phyloP scores from a whole-genome alignment of 1,140 invertebrate genomes.

The Drosophila sturtevanti region DNA sequence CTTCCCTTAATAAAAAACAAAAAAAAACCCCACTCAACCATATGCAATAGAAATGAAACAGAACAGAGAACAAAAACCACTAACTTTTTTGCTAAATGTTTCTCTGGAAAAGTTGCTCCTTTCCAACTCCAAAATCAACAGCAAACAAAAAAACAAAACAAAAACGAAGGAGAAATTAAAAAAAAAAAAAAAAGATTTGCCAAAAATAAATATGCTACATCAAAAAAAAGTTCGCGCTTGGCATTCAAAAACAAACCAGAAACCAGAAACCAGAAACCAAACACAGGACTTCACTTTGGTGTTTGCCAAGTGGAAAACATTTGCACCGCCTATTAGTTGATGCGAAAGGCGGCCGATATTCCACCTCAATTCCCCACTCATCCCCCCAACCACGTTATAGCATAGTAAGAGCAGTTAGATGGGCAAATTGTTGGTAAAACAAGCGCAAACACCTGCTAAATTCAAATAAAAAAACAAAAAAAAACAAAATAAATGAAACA shows the following conservation, averaged over 20 bases:
- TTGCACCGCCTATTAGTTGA: constrained; percentile 57
- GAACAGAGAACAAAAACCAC: constrained; percentile 9
- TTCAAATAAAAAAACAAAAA: too few relatives aligned
- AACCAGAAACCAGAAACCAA: constrained; percentile 45
- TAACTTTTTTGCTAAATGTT: constrained; percentile 64
- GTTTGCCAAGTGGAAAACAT: constrained; percentile 75
- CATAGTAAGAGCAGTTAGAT: constrained; percentile 48
- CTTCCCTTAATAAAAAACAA: not conserved
- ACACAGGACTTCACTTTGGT: constrained; percentile 49
- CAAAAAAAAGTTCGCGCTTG: constrained; percentile 56
- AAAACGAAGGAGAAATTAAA: not conserved
- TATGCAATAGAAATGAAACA: constrained; percentile 40
- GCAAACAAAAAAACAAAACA: constrained; percentile 42
- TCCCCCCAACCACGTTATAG: not conserved
- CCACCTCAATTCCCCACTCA: constrained; percentile 3
- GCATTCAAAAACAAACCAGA: constrained; percentile 49
- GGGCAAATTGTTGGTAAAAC: constrained; percentile 79
- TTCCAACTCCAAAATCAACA: not conserved
- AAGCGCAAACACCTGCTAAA: constrained; percentile 74
- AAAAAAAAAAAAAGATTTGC: constrained; percentile 1
- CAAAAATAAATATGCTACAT: constrained; percentile 42
- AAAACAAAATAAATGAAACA: constrained; percentile 23
- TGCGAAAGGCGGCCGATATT: not conserved
- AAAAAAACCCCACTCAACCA: constrained; percentile 25
- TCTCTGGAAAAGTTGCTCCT: constrained; percentile 54